Conservation (phyloP, 2,113 vertebrate genomes). For the Xenotilapia flavipinnis region DNA sequence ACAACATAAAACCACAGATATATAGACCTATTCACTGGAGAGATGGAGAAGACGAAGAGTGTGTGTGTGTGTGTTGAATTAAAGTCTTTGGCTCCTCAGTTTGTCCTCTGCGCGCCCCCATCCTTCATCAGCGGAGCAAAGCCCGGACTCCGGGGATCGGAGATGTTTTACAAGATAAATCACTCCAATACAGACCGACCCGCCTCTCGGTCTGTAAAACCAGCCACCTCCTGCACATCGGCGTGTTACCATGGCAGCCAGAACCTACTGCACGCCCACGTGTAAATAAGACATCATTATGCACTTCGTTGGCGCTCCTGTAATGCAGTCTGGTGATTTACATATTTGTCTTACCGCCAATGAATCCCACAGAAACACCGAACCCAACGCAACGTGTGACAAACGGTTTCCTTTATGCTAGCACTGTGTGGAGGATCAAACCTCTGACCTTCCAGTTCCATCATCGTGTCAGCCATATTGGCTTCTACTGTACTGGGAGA, state of each 20-base stretch:
- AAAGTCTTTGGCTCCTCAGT: constrained; percentile 18
- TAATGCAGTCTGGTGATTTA: neutral
- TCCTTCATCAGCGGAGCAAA: constrained; percentile 9
- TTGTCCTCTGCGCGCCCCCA: constrained; percentile 34
- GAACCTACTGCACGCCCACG: neutral
- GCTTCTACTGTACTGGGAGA: neutral
- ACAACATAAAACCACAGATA: constrained; percentile 22
- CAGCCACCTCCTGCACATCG: neutral
- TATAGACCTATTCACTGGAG: neutral
- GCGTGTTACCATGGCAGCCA: neutral
- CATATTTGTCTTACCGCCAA: neutral
- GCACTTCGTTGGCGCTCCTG: neutral
- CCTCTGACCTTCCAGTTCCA: neutral
- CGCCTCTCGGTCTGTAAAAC: neutral
- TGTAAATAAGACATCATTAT: neutral
- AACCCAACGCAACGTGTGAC: neutral
- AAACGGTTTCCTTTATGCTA: neutral
- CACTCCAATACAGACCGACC: neutral
- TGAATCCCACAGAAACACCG: neutral
- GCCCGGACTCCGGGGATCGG: neutral
- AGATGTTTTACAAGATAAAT: constrained; percentile 19
- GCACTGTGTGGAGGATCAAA: neutral
- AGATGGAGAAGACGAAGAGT: neutral
- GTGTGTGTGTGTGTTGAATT: neutral
- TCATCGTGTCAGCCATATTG: neutral